Base-by-base conservation (phyloP, 2,888 invertebrate genomes). In the Parnassius smintheus region DNA sequence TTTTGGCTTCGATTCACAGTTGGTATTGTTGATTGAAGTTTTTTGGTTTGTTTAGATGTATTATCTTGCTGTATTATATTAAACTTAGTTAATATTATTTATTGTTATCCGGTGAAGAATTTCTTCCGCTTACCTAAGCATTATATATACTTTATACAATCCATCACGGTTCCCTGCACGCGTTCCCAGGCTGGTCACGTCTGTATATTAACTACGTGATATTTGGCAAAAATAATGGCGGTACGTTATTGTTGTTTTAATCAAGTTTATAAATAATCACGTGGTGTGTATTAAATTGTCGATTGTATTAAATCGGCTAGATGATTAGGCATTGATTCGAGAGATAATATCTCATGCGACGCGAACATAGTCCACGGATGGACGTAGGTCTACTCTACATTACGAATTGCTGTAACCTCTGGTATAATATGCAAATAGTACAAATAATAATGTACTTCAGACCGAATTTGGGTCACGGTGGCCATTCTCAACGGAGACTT, bases 161-260 rank as follows among this genome's bases (percentile, higher is more conserved):
- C 25, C 4, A 25, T 22, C 51, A 18, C 49, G 49, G 49, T 25
- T 51, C 51, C 11, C 25, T 51, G 51, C 12, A 51, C 51, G 25
- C 25, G 25, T 12, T 11, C 25, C 51, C 11, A 22, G 10, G 11
- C 8, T 9, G 48, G 60, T 42, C 54, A 54, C 60, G 62, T 48
- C 45, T 18, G 12, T 1, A 9, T 46, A 11, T 7, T 2, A n/a
- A 9, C 35, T 60, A 60, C 60, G 60, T 60, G 60, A 54, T 60
- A 54, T 60, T 60, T 54, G 49, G 48, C 54, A 54, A 54, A 42
- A 60, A 60, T 49, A 53, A 53, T 49, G 22, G 22, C 9, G 11
- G 13, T 18, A 18, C 45, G 18, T 52, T 25, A 44, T 54, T 54
- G 54, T 54, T 54, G 54, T 54, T 54, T 54, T 44, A 54, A 54